phyloP scores from a whole-genome alignment of 2,797 vertebrate genomes.

The Limnodromus scolopaceus region DNA sequence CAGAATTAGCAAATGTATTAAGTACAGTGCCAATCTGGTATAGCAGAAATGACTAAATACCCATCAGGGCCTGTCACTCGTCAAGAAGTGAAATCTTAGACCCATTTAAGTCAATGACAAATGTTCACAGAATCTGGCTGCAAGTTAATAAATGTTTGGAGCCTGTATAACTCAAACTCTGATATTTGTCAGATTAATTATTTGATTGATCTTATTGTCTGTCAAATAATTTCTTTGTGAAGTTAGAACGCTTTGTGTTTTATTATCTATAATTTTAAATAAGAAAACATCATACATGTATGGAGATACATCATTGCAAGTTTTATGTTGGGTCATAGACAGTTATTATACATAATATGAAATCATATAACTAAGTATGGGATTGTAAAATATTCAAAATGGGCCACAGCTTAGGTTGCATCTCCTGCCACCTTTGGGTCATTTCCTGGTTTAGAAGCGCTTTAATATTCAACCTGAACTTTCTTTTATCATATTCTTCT shows the following conservation, averaged over 20 bases:
- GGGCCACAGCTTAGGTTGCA: background rate
- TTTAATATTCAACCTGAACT: background rate
- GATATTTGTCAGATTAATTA: slow-evolving; percentile 72
- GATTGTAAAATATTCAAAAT: background rate
- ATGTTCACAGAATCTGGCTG: slow-evolving; percentile 73
- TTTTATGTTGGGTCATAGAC: background rate
- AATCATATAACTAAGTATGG: background rate
- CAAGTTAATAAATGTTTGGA: slow-evolving; percentile 73
- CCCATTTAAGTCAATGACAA: slow-evolving; percentile 71
- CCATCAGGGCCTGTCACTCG: slow-evolving; percentile 72
- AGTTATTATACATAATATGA: background rate
- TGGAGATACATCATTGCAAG: background rate
- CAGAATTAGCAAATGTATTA: slow-evolving; percentile 75
- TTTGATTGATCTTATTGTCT: slow-evolving; percentile 65
- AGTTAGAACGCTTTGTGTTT: slow-evolving; percentile 21
- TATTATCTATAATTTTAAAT: slow-evolving; percentile 17
- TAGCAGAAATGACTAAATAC: slow-evolving; percentile 71
- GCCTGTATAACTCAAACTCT: slow-evolving; percentile 51
- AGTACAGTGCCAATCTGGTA: slow-evolving; percentile 70
- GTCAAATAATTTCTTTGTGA: slow-evolving; percentile 48
- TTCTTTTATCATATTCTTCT: background rate
- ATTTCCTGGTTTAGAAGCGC: background rate
- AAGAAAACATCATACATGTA: background rate
- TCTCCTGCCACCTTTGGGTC: background rate
- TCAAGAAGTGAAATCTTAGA: slow-evolving; percentile 72